Conservation (phyloP, 2,113 vertebrate genomes). For the Empidonax traillii region DNA sequence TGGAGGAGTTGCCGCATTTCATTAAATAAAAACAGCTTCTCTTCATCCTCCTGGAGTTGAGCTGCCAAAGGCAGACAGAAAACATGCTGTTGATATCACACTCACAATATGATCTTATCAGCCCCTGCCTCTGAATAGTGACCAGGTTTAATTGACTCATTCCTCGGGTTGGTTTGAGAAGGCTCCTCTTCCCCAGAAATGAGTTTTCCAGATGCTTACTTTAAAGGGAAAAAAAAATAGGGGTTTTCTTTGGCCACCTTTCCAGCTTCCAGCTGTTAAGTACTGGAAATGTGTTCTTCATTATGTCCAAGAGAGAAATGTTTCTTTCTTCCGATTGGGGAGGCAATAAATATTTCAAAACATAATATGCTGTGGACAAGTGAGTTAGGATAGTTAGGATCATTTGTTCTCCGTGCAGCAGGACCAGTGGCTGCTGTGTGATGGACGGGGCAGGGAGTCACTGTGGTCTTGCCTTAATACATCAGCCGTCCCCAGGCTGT, state of each 20-base stretch:
- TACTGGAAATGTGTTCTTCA: conserved; percentile 50
- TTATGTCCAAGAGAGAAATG: conserved; percentile 50
- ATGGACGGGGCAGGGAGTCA: accelerated
- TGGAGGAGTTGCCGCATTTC: neutral
- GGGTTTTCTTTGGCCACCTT: conserved; percentile 65
- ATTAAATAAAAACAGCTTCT: conserved; percentile 1
- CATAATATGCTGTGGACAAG: conserved; percentile 38
- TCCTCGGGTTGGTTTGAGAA: neutral
- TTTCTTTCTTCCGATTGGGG: conserved; percentile 45
- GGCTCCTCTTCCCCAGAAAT: neutral
- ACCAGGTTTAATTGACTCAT: neutral
- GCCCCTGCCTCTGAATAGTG: neutral
- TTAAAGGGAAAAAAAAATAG: neutral
- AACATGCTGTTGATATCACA: neutral
- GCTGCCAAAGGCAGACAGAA: conserved; percentile 10
- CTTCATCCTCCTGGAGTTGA: neutral
- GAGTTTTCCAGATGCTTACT: conserved; percentile 48
- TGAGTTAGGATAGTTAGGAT: neutral
- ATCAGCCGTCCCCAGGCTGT: neutral
- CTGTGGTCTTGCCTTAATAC: neutral
- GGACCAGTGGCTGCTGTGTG: accelerated
- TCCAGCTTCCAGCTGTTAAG: conserved; percentile 54
- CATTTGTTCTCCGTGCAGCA: neutral
- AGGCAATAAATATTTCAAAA: conserved; percentile 38
- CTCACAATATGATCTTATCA: neutral